These are phyloP conservation scores for Leptobrachium ailaonicum DNA, from an alignment of 2,113 vertebrate species.

Conservation along the genomic window DNA sequence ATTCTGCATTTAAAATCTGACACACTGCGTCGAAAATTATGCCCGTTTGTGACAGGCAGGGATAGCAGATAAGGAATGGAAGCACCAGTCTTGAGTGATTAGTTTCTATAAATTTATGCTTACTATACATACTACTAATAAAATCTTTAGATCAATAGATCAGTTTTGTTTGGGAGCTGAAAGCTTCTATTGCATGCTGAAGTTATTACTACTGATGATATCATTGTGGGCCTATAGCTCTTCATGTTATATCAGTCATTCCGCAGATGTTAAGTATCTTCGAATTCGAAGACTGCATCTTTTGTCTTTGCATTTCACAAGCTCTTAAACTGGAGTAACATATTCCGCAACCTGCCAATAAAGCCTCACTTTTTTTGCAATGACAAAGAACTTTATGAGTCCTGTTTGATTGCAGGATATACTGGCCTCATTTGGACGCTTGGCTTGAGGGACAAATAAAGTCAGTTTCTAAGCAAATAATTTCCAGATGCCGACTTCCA, in stretches of 20 bases:
- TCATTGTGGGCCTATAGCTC: too few species aligned
- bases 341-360: conserved; percentile 55
- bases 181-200: too few species aligned
- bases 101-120: too few species aligned
- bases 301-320: background rate
- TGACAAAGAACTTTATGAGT: conserved; percentile 55
- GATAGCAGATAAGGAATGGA: too few species aligned
- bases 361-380: conserved; percentile 63
- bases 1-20: too few species aligned
- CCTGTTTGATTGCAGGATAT: conserved; percentile 57
- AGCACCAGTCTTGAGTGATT: too few species aligned
- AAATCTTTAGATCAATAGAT: too few species aligned
- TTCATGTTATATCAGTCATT: background rate
- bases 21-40: too few species aligned
- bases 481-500: conserved; percentile 70
- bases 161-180: too few species aligned
- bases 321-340: background rate
- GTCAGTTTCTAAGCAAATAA: conserved; percentile 65
- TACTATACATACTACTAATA: too few species aligned
- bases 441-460: conserved; percentile 47
- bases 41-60: too few species aligned
- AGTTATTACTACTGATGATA: too few species aligned
- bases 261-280: conserved; percentile 5
- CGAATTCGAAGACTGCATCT: background rate
- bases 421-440: conserved; percentile 62